phyloP scores from a whole-genome alignment of 1,140 invertebrate species.

The Stenopsyche tienmushanensis region DNA sequence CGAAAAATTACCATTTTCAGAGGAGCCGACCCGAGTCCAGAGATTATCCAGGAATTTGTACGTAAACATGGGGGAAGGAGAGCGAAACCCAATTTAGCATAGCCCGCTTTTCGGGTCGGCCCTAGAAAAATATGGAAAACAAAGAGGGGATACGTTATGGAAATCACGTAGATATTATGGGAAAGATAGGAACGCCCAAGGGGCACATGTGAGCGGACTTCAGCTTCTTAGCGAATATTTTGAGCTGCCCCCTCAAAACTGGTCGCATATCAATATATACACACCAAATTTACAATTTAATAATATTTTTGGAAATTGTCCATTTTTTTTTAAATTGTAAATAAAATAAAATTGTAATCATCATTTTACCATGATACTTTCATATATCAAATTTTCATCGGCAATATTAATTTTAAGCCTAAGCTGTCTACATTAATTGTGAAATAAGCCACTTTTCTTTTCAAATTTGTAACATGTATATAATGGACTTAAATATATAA shows the following conservation, averaged over 20 bases:
- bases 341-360: background rate
- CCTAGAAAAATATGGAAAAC: conserved; percentile 22
- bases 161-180: conserved; percentile 17
- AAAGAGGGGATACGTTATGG: conserved; percentile 22
- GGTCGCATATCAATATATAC: background rate
- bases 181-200: background rate
- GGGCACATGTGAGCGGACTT: background rate
- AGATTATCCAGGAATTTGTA: conserved; percentile 14
- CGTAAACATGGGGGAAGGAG: background rate
- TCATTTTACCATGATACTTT: background rate
- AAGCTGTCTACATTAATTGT: too few relatives aligned
- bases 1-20: background rate
- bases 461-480: too few relatives aligned
- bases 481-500: too few relatives aligned
- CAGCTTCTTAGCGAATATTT: background rate
- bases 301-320: background rate
- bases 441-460: too few relatives aligned
- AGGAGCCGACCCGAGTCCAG: background rate
- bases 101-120: conserved; percentile 5
- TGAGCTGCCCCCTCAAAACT: background rate
- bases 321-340: background rate
- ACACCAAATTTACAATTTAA: background rate
- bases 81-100: conserved; percentile 14
- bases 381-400: background rate
- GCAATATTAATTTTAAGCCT: background rate